These are phyloP conservation scores for Buteo buteo DNA, from an alignment of 2,113 vertebrate species.

Conservation along the genomic window DNA sequence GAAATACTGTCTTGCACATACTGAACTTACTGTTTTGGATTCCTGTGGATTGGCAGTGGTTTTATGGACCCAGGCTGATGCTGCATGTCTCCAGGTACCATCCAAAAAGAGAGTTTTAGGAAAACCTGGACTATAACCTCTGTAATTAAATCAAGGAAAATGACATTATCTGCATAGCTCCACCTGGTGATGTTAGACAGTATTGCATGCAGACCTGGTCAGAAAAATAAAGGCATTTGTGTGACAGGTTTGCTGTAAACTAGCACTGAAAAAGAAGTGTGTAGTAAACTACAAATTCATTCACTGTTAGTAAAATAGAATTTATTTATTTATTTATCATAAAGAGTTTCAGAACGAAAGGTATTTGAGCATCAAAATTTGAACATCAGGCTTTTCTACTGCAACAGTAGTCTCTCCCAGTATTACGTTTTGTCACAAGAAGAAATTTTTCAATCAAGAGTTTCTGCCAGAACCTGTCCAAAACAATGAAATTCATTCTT, in stretches of 20 bases:
- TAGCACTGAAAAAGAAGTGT: background rate
- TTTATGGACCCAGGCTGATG: background rate
- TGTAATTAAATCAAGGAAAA: background rate
- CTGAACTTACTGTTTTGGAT: background rate
- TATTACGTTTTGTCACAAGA: background rate
- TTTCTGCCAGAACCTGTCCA: background rate
- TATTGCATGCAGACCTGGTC: background rate
- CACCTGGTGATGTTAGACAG: background rate
- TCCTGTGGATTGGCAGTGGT: background rate
- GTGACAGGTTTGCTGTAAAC: background rate
- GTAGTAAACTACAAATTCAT: background rate
- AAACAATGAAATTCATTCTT: background rate
- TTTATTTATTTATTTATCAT: background rate
- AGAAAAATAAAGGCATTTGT: background rate
- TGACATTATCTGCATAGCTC: background rate
- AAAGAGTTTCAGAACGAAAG: background rate
- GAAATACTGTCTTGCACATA: fast-evolving
- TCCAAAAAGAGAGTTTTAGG: background rate
- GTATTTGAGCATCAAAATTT: background rate
- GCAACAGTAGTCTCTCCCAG: background rate
- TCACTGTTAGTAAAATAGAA: background rate
- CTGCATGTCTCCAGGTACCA: fast-evolving
- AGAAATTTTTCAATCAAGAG: background rate
- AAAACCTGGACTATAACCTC: fast-evolving
- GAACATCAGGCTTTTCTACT: background rate